A percentile compares a stretch with the other conserved stretches of the same genome.
Evolutionary conservation across 2,797 vertebrate genomes (phyloP).

Genomic region (Periparus ater): DNA sequence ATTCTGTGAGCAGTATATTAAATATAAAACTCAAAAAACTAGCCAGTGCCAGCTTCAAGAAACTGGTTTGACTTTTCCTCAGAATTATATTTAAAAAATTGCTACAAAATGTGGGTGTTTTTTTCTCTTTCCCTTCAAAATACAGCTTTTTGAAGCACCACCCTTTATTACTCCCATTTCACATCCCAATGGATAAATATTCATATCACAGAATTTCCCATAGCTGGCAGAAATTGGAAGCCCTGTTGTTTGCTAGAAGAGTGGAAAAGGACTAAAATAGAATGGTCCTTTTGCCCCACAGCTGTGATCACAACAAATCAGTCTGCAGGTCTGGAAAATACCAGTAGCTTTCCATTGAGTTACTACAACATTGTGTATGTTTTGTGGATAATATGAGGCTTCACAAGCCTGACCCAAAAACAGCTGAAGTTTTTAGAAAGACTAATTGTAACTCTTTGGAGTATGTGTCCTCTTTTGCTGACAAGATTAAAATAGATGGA

Average conservation of each 20-base stretch:
- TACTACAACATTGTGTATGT: background rate
- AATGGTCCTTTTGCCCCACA: background rate
- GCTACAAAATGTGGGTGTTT: background rate
- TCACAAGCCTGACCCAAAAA: background rate
- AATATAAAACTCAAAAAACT: slow-evolving; percentile 25
- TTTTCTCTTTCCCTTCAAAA: slow-evolving; percentile 10
- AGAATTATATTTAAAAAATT: slow-evolving; percentile 40
- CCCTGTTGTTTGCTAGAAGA: background rate
- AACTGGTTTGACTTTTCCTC: slow-evolving; percentile 28
- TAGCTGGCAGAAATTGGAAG: background rate
- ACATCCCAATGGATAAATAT: background rate
- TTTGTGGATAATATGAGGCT: background rate
- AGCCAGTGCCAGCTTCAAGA: slow-evolving; percentile 5
- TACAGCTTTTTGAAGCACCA: background rate
- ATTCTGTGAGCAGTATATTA: slow-evolving; percentile 47
- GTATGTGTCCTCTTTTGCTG: background rate
- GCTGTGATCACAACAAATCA: background rate
- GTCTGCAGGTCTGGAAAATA: background rate
- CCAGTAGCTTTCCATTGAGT: background rate
- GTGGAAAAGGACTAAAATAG: background rate
- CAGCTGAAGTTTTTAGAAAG: background rate
- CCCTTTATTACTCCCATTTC: background rate
- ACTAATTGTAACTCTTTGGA: background rate
- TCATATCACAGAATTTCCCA: background rate
- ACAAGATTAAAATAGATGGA: background rate